Percentiles rank a stretch among this genome's conserved stretches.
Conservation (phyloP, 2,797 vertebrate species). For the Tinamus major region DNA sequence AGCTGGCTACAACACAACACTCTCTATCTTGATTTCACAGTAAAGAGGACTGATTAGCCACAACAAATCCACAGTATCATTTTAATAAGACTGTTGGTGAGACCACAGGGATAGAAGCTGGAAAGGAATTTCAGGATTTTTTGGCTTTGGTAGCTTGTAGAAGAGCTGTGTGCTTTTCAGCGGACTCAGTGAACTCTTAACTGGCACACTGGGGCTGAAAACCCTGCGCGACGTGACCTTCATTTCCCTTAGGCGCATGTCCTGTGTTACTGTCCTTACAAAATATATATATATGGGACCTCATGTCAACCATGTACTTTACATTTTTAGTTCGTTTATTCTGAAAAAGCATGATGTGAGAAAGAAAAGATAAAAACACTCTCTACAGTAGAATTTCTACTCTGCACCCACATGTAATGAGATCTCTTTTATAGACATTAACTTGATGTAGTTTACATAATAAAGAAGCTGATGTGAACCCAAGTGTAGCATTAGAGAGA, state of each 20-base stretch:
- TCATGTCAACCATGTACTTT: not conserved
- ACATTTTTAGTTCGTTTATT: not conserved
- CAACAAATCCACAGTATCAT: not conserved
- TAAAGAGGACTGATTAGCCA: not conserved
- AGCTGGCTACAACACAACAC: fast-evolving
- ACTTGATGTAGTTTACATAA: not conserved
- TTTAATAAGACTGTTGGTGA: not conserved
- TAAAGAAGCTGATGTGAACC: not conserved
- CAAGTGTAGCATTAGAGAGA: not conserved
- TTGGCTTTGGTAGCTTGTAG: not conserved
- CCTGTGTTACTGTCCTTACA: not conserved
- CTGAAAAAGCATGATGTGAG: not conserved
- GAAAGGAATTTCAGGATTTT: not conserved
- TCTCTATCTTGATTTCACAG: not conserved
- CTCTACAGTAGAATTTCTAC: not conserved
- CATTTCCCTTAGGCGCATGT: not conserved
- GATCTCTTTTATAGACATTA: not conserved
- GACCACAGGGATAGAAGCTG: not conserved
- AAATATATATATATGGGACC: not conserved
- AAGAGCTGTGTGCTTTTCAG: not conserved
- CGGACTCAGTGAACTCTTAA: not conserved
- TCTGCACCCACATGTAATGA: not conserved
- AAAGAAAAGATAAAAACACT: not conserved
- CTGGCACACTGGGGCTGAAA: not conserved
- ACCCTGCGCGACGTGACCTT: not conserved